phyloP scores from a whole-genome alignment of 2,888 invertebrate species.

The Agapetus fuscipes region DNA sequence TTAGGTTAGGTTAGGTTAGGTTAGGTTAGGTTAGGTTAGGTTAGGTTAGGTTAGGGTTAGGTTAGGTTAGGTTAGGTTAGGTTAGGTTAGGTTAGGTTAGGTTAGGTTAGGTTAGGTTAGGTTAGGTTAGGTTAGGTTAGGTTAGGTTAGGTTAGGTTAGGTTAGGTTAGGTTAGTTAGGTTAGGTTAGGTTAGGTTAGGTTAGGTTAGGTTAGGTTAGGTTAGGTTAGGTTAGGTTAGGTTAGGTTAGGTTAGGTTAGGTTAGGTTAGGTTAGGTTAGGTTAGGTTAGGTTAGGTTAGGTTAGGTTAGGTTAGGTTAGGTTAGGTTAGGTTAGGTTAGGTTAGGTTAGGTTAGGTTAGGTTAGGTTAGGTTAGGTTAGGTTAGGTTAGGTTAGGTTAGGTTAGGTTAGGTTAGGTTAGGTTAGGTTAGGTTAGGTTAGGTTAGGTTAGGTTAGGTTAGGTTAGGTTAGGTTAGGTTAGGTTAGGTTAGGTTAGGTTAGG shows the following conservation, averaged over 20 bases:
- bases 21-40: constrained; percentile 23
- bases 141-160: background rate
- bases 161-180: background rate
- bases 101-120: background rate
- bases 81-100: background rate
- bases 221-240: constrained; percentile 14
- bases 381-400: constrained; percentile 24
- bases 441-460: constrained; percentile 20
- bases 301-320: constrained; percentile 21
- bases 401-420: constrained; percentile 22
- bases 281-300: constrained; percentile 20
- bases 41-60: no score
- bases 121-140: background rate
- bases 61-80: constrained; percentile 8
- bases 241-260: constrained; percentile 22
- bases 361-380: constrained; percentile 23
- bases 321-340: constrained; percentile 23
- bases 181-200: background rate
- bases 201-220: background rate
- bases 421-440: constrained; percentile 23
- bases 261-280: constrained; percentile 18
- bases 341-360: constrained; percentile 21
- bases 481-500: constrained; percentile 22
- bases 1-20: constrained; percentile 19
- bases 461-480: constrained; percentile 22